Conservation (phyloP, 1,140 invertebrate genomes). For the Musca vetustissima region DNA sequence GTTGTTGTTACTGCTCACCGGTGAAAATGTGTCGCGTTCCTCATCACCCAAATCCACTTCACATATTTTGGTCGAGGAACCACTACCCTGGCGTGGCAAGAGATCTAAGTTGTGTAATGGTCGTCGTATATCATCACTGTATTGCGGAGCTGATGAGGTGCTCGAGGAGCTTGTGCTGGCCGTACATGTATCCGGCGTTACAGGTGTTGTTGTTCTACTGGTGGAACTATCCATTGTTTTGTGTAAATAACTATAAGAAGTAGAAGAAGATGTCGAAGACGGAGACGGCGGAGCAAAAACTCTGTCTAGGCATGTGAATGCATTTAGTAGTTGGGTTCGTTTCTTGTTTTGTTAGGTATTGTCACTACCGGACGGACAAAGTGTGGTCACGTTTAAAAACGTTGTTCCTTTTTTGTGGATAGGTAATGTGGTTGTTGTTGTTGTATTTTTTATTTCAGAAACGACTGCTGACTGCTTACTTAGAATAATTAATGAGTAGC, state of each 20-base stretch:
- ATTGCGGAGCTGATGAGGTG: slow-evolving; percentile 46
- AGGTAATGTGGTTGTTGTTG: slow-evolving; percentile 7
- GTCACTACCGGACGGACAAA: slow-evolving; percentile 1
- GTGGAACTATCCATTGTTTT: neutral
- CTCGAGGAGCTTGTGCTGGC: slow-evolving; percentile 28
- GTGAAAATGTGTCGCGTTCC: slow-evolving; percentile 51
- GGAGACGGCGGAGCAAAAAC: no score
- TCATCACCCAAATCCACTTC: slow-evolving; percentile 49
- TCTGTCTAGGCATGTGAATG: neutral
- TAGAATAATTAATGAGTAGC: slow-evolving; percentile 10
- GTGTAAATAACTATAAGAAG: neutral
- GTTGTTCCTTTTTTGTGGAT: neutral
- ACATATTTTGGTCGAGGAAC: slow-evolving; percentile 43
- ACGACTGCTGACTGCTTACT: neutral
- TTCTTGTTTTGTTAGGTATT: neutral
- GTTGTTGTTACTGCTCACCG: slow-evolving; percentile 29
- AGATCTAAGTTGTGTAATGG: slow-evolving; percentile 31
- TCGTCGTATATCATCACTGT: slow-evolving; percentile 46
- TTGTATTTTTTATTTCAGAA: neutral
- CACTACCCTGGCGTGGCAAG: slow-evolving; percentile 35
- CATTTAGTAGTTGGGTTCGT: slow-evolving; percentile 4
- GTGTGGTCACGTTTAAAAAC: slow-evolving; percentile 4
- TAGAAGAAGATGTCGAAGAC: no score
- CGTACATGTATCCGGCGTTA: neutral
- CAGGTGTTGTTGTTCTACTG: slow-evolving; percentile 1